Evolutionary conservation across 2,888 invertebrate genomes (phyloP).

Genomic region (Caenorhabditis sinica): DNA sequence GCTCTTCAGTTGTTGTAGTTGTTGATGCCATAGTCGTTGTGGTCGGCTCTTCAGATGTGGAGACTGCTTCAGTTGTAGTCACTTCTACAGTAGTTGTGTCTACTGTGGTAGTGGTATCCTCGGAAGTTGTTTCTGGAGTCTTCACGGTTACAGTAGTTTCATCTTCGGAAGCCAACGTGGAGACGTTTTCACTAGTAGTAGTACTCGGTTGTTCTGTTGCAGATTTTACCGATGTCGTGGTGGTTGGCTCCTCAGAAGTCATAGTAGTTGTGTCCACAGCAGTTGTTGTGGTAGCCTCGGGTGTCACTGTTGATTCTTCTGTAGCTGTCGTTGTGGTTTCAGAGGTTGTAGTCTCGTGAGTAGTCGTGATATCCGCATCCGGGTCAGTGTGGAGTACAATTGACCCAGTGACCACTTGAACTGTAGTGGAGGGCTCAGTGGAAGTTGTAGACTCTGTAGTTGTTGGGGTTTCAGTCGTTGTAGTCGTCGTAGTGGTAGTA

Average conservation of each 20-base stretch:
- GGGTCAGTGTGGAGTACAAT: constrained; percentile 7
- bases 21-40: neutral
- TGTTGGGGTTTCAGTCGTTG: constrained; percentile 24
- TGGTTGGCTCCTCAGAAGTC: neutral
- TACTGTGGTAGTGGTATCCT: neutral
- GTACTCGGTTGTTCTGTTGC: neutral
- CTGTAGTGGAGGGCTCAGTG: constrained; percentile 13
- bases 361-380: neutral
- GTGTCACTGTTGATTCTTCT: no score
- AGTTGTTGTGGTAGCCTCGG: neutral
- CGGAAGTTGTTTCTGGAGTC: neutral
- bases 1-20: constrained; percentile 27
- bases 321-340: neutral
- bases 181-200: neutral
- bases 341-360: neutral
- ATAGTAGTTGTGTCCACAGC: constrained; percentile 1
- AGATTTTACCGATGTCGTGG: neutral
- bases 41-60: constrained; percentile 31
- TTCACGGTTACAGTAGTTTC: neutral
- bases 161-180: constrained; percentile 15
- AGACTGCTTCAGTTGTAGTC: constrained; percentile 17
- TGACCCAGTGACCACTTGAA: constrained; percentile 30
- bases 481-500: constrained; percentile 10
- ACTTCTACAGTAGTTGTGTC: constrained; percentile 6
- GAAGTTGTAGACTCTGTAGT: neutral